A percentile compares a stretch with the other conserved stretches of the same genome.
Conservation (phyloP, 2,113 vertebrate genomes). For the Morone saxatilis region DNA sequence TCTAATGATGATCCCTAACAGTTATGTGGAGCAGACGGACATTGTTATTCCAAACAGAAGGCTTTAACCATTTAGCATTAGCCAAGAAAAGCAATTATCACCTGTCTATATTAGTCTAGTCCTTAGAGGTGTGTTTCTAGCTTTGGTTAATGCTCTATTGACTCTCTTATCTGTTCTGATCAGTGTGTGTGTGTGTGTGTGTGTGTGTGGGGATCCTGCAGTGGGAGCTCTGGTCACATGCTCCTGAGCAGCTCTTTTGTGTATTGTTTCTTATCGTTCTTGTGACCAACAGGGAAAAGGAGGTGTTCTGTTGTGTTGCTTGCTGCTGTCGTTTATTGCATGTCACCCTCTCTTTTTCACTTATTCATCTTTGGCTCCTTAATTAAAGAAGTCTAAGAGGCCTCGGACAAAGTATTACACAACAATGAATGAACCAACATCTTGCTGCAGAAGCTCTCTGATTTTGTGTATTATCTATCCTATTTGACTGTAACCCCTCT, state of each 20-base stretch:
- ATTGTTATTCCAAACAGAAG: constrained; percentile 1
- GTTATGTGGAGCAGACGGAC: constrained; percentile 13
- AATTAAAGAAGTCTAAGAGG: constrained; percentile 3
- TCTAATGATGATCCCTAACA: constrained; percentile 44
- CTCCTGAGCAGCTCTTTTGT: constrained; percentile 68
- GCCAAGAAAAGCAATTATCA: constrained; percentile 27
- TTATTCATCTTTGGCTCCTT: constrained; percentile 4
- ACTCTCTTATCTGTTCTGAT: constrained; percentile 56
- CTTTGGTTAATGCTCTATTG: constrained; percentile 25
- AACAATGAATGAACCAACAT: background rate
- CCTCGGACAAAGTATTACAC: background rate
- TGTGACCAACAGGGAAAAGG: constrained; percentile 59
- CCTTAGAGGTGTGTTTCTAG: constrained; percentile 17
- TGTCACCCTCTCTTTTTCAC: background rate
- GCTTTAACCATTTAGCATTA: constrained; percentile 5
- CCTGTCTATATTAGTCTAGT: constrained; percentile 2
- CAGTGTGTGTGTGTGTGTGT: constrained; percentile 2
- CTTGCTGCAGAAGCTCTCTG: background rate
- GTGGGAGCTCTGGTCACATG: constrained; percentile 71
- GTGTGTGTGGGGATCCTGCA: constrained; percentile 30
- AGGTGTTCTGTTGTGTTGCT: constrained; percentile 37
- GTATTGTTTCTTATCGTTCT: constrained; percentile 71
- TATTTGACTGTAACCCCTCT: background rate
- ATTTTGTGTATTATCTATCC: background rate
- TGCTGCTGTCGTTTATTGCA: background rate